Evolutionary conservation across 1,140 invertebrate species (phyloP), one percentile per base, ranked within the genome.

Genomic region (Cydia pomonella): DNA sequence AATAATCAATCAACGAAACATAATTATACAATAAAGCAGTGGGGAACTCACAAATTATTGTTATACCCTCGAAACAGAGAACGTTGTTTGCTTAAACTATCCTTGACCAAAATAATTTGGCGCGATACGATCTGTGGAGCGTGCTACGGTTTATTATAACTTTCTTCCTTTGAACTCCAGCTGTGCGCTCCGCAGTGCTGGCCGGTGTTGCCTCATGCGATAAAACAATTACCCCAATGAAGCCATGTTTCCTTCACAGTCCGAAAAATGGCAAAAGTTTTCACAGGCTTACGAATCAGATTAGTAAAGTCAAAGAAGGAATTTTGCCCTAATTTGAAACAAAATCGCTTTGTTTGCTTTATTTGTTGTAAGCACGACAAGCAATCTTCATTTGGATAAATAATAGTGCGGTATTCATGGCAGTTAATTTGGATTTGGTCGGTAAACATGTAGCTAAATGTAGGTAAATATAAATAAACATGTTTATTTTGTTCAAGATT

Each of bases 161-260:
- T 87, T 88, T 85, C 85, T 86, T 88, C 81, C 79, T 79, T 73
- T 71, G 76, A 80, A 77, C 82, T 90, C 89, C 88, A 88, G 87
- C 89, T 91, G 87, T 82, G 89, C 86, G 83, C 75, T 74, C 75
- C 75, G 76, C 76, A 72, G 62, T 74, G 77, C 80, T 83, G 82
- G 78, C 82, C 84, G 82, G 72, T 79, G 82, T 80, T 79, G 77
- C 83, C 69, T 88, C 90, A 92, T 90, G 88, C 90, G 87, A 92
- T 92, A 90, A 92, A 92, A 92, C 87, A 92, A 92, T 90, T 89
- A 92, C 84, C 83, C 81, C 82, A 79, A 86, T 84, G 82, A 87
- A 88, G 79, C 84, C 79, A 79, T 78, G 82, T 83, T 82, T 73
- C 74, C 76, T 77, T 76, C 76, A 83, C 77, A 84, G 81, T 82